These are phyloP conservation scores for Meloidogyne hapla DNA, from an alignment of 1,140 invertebrate species.

Conservation along the genomic window DNA sequence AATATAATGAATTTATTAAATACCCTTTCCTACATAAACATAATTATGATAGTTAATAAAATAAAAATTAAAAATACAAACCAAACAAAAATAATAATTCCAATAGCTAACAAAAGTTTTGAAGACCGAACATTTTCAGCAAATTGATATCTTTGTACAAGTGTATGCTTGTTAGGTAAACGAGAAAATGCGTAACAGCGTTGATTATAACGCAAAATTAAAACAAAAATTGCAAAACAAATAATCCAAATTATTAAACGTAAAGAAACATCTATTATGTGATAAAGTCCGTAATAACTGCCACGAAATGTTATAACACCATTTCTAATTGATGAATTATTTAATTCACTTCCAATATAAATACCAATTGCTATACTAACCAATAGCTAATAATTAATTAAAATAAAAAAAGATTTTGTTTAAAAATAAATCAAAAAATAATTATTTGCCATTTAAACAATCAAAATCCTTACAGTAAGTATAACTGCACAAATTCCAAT, in stretches of 20 bases:
- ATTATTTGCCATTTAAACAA: no score
- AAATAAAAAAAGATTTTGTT: no score
- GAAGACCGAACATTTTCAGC: constrained; percentile 35
- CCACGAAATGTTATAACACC: constrained; percentile 31
- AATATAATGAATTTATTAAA: no score
- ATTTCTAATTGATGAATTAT: constrained; percentile 25
- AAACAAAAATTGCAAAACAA: constrained; percentile 31
- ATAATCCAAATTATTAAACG: constrained; percentile 35
- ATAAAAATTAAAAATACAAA: constrained; percentile 19
- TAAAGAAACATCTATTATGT: constrained; percentile 34
- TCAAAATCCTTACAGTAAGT: constrained; percentile 7
- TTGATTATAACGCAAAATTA: constrained; percentile 32
- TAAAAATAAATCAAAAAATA: no score
- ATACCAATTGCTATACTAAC: constrained; percentile 13
- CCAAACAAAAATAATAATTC: constrained; percentile 32
- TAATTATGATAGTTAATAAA: neutral
- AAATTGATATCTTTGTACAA: constrained; percentile 36
- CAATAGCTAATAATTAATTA: constrained; percentile 14
- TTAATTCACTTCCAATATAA: constrained; percentile 32
- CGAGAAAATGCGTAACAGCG: constrained; percentile 29
- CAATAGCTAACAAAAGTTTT: constrained; percentile 29
- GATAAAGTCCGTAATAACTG: constrained; percentile 26
- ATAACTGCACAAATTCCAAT: constrained; percentile 25
- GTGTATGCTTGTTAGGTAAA: constrained; percentile 33
- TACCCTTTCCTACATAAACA: no score